Evolutionary conservation across 2,113 vertebrate genomes (phyloP), one percentile per base, ranked within the genome.

Genomic region (Megalops atlanticus): DNA sequence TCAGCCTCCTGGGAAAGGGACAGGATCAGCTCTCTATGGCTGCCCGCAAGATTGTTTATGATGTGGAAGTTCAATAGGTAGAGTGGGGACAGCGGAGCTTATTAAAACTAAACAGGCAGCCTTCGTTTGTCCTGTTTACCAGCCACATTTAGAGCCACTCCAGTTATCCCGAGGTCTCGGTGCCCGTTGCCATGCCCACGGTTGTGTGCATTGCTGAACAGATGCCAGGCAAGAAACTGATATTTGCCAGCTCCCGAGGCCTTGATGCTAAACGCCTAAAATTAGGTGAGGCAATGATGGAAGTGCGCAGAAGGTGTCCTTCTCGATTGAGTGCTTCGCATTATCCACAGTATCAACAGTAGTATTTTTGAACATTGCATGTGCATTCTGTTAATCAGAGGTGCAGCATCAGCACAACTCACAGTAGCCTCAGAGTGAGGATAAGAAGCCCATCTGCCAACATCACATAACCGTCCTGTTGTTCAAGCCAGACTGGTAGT

Each of bases 181-280:
- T 40, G 40, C 24, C 16, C 58, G 80, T 87, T 76, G 40, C 75
- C 82, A 80, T 82, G 81, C 11, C 78, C 36, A 84, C 85, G 16
- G 0, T 40, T 49, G 12, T 49, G 27, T 80, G 36, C 43, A 58
- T 24, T 43, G 35, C 54, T 58, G 72, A 84, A 47, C 45, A 71
- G 12, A 5, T 31, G 43, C 14, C 18, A 49, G 31, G 49, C 12
- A 49, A 38, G 10, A 38, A 33, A 41, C 16, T 27, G 74, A 27
- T 45, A 49, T 72, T 79, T 49, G 21, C 16, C 58, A 27, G 58
- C 58, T 64, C 24, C 58, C 31, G 58, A 11, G 31, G 7, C n/a
- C 31, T 54, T 24, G n/a, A 10, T 27, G 58, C 10, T 64, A 11
- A 64, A 64, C 11, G 58, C n/a, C 24, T 64, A 1, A 24, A 27